Evolutionary conservation across 92 coral and sea anemone genomes (phyloP).

Genomic region (Porites rus): DNA sequence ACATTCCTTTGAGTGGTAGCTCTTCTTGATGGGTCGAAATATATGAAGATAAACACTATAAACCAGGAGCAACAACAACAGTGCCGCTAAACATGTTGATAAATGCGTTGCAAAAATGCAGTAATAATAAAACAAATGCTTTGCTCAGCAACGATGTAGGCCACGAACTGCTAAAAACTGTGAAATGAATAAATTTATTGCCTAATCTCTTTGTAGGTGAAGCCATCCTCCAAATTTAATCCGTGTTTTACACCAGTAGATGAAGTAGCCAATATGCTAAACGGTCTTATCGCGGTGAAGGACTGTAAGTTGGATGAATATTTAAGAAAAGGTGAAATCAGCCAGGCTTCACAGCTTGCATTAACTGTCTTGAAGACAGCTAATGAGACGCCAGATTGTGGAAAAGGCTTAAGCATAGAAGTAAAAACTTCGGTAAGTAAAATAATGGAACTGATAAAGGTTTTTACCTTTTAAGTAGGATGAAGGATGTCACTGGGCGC

Average conservation of each 20-base stretch:
- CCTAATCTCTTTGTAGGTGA: conserved; percentile 6
- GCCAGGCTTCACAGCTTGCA: conserved; percentile 29
- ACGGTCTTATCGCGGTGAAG: neutral
- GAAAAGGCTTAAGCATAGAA: neutral
- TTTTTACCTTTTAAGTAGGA: too few species aligned
- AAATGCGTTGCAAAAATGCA: too few species aligned
- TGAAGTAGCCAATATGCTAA: neutral
- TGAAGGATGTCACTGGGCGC: too few species aligned
- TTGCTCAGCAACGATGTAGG: too few species aligned
- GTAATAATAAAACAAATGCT: too few species aligned
- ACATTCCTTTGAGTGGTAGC: too few species aligned
- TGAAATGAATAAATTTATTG: neutral
- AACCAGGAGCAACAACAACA: too few species aligned
- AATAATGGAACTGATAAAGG: neutral
- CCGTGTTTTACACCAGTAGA: conserved; percentile 20
- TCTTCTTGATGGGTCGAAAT: too few species aligned
- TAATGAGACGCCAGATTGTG: conserved; percentile 10
- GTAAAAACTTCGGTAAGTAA: conserved; percentile 20
- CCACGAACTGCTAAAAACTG: too few species aligned
- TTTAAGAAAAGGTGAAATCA: conserved; percentile 20
- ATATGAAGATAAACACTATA: too few species aligned
- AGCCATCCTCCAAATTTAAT: conserved; percentile 16
- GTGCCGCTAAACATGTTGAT: too few species aligned
- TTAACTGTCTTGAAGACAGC: conserved; percentile 27
- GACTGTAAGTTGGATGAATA: conserved; percentile 4